Conservation (phyloP, 2,888 invertebrate species). For the Ptychoptera contaminata region DNA sequence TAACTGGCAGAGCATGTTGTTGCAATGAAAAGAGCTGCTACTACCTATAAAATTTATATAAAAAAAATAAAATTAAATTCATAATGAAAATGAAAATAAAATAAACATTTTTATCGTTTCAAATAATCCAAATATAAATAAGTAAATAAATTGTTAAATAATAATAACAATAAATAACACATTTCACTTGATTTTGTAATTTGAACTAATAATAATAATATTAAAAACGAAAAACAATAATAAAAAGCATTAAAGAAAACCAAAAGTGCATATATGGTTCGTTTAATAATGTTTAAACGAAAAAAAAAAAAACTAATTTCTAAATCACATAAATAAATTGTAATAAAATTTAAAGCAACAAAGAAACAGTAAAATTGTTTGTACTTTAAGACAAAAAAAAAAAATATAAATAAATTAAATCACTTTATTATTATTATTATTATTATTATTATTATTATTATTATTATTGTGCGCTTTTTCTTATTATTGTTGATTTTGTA, state of each 20-base stretch:
- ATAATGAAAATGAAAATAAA: background rate
- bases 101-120: background rate
- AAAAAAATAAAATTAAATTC: background rate
- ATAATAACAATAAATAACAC: too few species aligned
- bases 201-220: background rate
- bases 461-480: background rate
- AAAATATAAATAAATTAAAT: background rate
- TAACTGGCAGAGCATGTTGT: constrained; percentile 23
- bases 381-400: too few species aligned
- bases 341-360: background rate
- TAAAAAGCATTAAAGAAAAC: background rate
- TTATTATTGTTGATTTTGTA: too few species aligned
- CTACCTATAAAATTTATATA: constrained; percentile 20
- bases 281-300: background rate
- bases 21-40: constrained; percentile 22
- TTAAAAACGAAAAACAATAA: background rate
- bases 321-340: background rate
- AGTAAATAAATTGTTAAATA: background rate
- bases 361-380: too few species aligned
- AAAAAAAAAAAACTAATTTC: background rate
- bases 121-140: background rate
- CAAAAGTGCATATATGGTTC: constrained; percentile 1
- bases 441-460: background rate
- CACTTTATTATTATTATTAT: background rate
- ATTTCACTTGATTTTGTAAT: too few species aligned